Evolutionary conservation across 2,888 invertebrate genomes (phyloP).

Genomic region (Eurytoma californica): DNA sequence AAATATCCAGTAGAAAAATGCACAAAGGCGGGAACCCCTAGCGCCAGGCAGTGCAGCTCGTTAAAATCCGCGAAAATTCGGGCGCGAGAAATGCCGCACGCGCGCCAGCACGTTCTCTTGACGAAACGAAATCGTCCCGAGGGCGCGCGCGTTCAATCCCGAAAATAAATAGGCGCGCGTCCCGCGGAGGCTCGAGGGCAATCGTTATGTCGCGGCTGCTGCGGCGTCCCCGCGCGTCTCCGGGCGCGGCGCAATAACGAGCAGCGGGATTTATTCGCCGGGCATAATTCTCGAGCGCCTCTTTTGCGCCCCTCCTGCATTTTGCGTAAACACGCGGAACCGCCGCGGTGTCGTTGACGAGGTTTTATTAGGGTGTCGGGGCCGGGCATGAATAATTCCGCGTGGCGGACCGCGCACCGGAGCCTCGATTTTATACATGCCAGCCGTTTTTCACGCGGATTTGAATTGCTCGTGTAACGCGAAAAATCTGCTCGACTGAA

Average conservation of each 20-base stretch:
- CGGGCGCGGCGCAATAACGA: too few species aligned
- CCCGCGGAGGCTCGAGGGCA: conserved; percentile 27
- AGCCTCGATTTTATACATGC: conserved; percentile 4
- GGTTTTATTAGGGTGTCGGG: conserved; percentile 22
- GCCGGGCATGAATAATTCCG: conserved; percentile 38
- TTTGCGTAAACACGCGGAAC: conserved; percentile 31
- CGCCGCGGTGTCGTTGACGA: conserved; percentile 24
- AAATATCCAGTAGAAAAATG: too few species aligned
- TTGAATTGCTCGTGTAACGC: conserved; percentile 21
- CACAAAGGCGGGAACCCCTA: too few species aligned
- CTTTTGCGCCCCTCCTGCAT: background rate
- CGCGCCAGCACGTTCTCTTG: too few species aligned
- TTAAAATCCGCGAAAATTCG: too few species aligned
- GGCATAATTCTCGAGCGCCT: conserved; percentile 31
- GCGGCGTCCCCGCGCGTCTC: background rate
- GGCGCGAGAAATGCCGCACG: too few species aligned
- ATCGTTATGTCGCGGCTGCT: conserved; percentile 19
- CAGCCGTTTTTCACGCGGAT: conserved; percentile 21
- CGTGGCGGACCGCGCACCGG: too few species aligned
- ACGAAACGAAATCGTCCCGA: too few species aligned
- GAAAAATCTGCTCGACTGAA: conserved; percentile 28
- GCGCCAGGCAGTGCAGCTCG: too few species aligned
- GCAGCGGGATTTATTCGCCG: conserved; percentile 32
- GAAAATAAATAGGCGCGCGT: background rate
- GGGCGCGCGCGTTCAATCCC: too few species aligned